Evolutionary conservation across 2,797 vertebrate genomes (phyloP), one percentile per base, ranked within the genome.

Genomic region (Lateolabrax maculatus): DNA sequence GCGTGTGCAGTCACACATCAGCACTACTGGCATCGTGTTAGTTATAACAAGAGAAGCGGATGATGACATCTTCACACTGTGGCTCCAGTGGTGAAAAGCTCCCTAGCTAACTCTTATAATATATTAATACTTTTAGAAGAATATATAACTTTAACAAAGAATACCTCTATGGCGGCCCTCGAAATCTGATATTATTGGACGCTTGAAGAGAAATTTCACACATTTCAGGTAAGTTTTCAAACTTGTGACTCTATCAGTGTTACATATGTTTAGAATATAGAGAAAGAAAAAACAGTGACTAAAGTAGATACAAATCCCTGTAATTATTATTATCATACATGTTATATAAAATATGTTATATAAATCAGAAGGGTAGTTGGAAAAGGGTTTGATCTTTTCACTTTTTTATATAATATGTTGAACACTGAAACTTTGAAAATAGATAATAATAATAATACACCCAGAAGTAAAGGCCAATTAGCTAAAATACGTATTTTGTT

Each of bases 171-270:
- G 90, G 86, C 73, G 64, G 68, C n/a, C 52, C 63, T 62, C 67
- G 60, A 85, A 74, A 75, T 90, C 82, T 93, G 84, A 93, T 58
- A 34, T 57, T 57, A n/a, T 13, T 75, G 86, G 84, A 81, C 27
- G 4, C 36, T 76, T 70, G 34, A 80, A 84, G 84, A 81, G 62
- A 85, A 53, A n/a, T 74, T 80, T 79, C 13, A 67, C 25, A 67
- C 25, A 80, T 76, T 80, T 83, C 46, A 61, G 93, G 94, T 94
- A 77, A 89, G 93, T 85, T 25, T n/a, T 77, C 2, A 57, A 55
- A 72, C 5, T 51, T 70, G 5, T 56, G 16, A 34, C 51, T 51
- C 10, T 46, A 31, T 81, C 21, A 41, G 10, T 2, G 31, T 29
- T 25, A 49, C 2, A 61, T 27, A 19, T 31, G 43, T 27, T 49